Evolutionary conservation across 2,113 vertebrate genomes (phyloP).

Genomic region (Protobothrops flavoviridis): DNA sequence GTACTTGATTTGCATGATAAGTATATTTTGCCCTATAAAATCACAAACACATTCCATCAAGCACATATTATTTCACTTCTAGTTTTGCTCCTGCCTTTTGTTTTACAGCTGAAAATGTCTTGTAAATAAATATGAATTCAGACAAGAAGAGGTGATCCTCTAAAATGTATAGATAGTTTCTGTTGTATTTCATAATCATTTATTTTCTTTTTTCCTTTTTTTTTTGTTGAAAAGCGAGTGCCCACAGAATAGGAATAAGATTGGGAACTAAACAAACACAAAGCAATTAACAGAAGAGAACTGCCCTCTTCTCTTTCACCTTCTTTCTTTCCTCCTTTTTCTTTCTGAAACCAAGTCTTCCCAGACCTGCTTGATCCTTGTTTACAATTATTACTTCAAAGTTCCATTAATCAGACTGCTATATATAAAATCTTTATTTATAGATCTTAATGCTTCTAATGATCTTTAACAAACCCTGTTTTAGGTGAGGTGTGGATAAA

Average conservation of each 20-base stretch:
- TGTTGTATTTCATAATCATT: background rate
- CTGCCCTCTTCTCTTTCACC: background rate
- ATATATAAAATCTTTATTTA: conserved; percentile 59
- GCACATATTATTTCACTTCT: background rate
- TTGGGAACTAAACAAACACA: conserved; percentile 53
- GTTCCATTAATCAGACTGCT: conserved; percentile 48
- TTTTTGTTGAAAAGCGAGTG: conserved; percentile 15
- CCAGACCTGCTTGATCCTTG: background rate
- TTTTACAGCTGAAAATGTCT: background rate
- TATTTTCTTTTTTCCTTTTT: background rate
- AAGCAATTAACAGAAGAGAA: conserved; percentile 58
- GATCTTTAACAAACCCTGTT: conserved; percentile 70
- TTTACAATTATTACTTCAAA: conserved; percentile 22
- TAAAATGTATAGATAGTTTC: background rate
- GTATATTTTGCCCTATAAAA: background rate
- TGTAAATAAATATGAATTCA: background rate
- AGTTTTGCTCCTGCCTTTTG: background rate
- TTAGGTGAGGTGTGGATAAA: conserved; percentile 66
- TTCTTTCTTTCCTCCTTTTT: background rate
- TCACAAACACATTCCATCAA: background rate
- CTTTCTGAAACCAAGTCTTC: conserved; percentile 30
- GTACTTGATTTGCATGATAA: background rate
- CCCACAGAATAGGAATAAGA: conserved; percentile 31
- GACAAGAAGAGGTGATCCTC: background rate
- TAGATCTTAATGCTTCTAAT: conserved; percentile 70